Percentiles rank a stretch among this genome's conserved stretches.
These are phyloP conservation scores for Linyphia triangularis DNA, from an alignment of 2,888 invertebrate genomes.

Conservation along the genomic window DNA sequence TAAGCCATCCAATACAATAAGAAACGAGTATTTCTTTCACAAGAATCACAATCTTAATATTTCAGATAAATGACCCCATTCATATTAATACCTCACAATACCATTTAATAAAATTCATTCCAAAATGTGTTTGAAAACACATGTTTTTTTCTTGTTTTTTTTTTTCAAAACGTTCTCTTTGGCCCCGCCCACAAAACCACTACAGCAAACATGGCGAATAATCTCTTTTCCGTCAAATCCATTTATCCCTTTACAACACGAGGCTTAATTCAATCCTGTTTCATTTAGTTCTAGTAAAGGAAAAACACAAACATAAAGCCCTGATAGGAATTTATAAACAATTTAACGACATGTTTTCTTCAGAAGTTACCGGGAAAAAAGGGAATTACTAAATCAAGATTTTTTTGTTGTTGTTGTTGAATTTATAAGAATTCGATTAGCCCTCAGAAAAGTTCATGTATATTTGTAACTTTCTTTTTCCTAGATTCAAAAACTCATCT, in stretches of 20 bases:
- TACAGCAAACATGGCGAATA: neutral
- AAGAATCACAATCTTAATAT: no score
- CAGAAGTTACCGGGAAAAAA: neutral
- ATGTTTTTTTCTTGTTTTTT: no score
- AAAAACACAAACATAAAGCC: neutral
- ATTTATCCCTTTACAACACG: neutral
- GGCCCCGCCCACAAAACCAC: neutral
- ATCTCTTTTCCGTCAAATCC: neutral
- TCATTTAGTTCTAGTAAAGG: neutral
- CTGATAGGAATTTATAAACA: neutral
- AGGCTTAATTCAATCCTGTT: conserved; percentile 3
- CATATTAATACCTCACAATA: no score
- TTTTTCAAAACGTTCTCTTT: no score
- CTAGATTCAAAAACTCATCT: no score
- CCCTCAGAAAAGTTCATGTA: no score
- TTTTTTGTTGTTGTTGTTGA: neutral
- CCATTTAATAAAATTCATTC: no score
- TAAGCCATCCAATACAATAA: no score
- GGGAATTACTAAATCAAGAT: neutral
- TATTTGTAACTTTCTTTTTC: no score
- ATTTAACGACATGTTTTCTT: neutral
- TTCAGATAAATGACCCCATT: no score
- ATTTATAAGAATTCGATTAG: neutral
- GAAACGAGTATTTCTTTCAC: no score
- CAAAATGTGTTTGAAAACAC: no score